phyloP scores from a whole-genome alignment of 2,797 vertebrate genomes.

The Xenops minutus region DNA sequence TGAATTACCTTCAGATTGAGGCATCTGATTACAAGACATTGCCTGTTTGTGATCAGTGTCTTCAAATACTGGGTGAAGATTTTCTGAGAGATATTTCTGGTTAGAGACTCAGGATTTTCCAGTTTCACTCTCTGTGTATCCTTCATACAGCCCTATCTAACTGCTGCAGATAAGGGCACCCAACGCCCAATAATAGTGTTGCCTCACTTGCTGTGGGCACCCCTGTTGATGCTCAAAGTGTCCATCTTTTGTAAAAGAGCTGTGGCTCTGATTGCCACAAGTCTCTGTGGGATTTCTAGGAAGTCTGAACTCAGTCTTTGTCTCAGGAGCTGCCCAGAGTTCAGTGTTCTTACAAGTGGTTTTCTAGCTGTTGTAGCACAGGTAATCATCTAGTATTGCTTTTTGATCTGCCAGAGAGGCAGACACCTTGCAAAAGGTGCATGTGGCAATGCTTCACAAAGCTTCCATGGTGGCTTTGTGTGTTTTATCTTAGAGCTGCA shows the following conservation, averaged over 20 bases:
- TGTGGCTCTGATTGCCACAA: background rate
- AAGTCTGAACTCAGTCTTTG: background rate
- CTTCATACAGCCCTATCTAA: background rate
- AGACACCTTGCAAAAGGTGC: background rate
- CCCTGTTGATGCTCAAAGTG: background rate
- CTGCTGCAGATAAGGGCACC: background rate
- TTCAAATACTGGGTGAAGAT: background rate
- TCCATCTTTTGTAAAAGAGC: background rate
- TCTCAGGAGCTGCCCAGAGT: background rate
- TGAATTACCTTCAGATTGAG: background rate
- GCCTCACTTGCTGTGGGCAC: background rate
- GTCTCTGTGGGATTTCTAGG: background rate
- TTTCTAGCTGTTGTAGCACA: background rate
- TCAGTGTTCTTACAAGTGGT: background rate
- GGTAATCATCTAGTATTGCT: background rate
- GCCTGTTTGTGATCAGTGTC: rapidly evolving
- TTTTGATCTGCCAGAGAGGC: background rate
- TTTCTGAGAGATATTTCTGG: background rate
- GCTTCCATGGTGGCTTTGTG: background rate
- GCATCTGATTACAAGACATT: background rate
- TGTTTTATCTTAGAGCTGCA: background rate
- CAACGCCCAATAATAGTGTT: background rate
- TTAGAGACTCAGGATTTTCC: background rate
- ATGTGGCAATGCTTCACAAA: background rate
- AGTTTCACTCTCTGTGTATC: background rate